Evolutionary conservation across 2,888 invertebrate species (phyloP).

Genomic region (Petrolisthes manimaculis): DNA sequence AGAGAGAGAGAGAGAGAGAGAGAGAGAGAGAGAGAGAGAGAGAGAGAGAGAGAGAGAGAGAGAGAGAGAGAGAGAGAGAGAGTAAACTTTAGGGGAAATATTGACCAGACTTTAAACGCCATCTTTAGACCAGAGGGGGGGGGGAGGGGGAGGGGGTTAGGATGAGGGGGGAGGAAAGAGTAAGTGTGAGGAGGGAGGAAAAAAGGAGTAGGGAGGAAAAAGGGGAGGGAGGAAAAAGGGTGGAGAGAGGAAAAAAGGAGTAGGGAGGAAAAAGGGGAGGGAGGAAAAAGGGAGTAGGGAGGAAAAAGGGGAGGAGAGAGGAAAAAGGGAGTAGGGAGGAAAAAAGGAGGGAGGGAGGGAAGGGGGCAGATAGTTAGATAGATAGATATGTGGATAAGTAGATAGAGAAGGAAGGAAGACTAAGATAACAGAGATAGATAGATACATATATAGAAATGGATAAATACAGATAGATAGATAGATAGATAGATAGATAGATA

Average conservation of each 20-base stretch:
- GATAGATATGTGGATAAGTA: neutral
- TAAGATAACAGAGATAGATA: neutral
- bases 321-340: neutral
- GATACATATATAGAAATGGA: no score
- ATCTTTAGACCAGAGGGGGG: neutral
- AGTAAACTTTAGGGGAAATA: neutral
- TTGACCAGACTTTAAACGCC: neutral
- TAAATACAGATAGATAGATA: neutral
- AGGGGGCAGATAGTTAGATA: neutral
- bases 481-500: neutral
- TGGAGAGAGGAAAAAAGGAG: neutral
- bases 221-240: neutral
- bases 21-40: neutral
- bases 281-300: neutral
- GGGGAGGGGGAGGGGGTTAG: no score
- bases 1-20: neutral
- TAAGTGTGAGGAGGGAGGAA: no score
- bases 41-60: neutral
- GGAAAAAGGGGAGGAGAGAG: neutral
- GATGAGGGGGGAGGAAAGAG: no score
- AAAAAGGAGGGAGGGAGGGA: slow-evolving; percentile 13
- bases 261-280: neutral
- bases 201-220: no score
- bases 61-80: neutral
- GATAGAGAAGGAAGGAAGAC: neutral